phyloP scores from a whole-genome alignment of 2,113 vertebrate species.

The Phalacrocorax pelagicus region DNA sequence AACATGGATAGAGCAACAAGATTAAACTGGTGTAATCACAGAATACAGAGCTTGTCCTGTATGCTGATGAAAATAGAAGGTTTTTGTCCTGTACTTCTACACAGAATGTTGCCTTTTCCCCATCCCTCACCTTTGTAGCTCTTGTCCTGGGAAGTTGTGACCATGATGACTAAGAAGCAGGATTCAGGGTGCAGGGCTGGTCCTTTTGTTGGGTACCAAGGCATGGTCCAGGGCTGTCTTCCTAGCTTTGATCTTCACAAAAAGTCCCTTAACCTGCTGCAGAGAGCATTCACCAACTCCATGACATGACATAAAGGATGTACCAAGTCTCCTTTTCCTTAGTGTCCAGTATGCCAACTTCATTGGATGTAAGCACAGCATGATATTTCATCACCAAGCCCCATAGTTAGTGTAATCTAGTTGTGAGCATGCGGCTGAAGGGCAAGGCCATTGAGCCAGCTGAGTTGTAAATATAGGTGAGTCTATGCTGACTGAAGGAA shows the following conservation, averaged over 20 bases:
- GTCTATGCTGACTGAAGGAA: background rate
- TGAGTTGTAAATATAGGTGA: background rate
- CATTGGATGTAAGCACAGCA: background rate
- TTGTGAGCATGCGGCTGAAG: background rate
- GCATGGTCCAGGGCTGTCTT: background rate
- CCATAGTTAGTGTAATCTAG: background rate
- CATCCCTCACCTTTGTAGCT: background rate
- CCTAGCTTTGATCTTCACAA: background rate
- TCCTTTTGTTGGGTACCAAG: background rate
- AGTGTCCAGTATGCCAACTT: background rate
- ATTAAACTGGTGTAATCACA: background rate
- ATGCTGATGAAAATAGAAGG: background rate
- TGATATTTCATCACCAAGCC: background rate
- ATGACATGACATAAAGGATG: background rate
- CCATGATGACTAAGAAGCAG: background rate
- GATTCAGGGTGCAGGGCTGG: background rate
- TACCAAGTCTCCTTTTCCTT: background rate
- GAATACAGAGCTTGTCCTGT: background rate
- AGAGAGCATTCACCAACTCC: background rate
- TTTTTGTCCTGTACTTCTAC: background rate
- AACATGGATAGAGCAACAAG: background rate
- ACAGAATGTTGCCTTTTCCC: background rate
- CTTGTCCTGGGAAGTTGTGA: background rate
- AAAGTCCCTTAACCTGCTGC: background rate
- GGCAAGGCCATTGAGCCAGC: background rate